Percentiles rank a stretch among this genome's conserved stretches.
Conservation (phyloP, 2,113 vertebrate species). For the Recurvirostra avosetta region DNA sequence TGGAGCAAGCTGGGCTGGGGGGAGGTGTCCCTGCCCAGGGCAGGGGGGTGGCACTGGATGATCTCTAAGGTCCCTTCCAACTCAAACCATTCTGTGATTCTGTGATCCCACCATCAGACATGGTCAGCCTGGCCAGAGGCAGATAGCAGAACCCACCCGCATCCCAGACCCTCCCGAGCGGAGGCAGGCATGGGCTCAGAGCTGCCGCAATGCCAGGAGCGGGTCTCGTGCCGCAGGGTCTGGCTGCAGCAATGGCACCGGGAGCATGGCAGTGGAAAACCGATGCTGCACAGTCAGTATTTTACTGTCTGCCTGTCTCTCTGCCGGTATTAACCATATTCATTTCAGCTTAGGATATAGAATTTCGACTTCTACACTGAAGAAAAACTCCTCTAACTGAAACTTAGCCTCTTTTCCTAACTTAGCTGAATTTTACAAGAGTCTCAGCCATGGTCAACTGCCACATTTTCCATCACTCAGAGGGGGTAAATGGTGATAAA, state of each 20-base stretch:
- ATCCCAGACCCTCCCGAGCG: accelerated
- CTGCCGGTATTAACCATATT: no score
- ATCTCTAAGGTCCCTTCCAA: no score
- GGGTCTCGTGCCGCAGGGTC: not conserved
- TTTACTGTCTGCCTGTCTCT: not conserved
- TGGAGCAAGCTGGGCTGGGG: no score
- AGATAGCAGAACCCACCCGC: not conserved
- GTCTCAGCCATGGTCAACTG: not conserved
- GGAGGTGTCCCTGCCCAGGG: no score
- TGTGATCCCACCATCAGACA: not conserved
- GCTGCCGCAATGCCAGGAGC: accelerated
- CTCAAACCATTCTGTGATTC: no score
- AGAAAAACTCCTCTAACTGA: not conserved
- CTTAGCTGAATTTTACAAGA: not conserved
- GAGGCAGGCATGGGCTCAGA: no score
- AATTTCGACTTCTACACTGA: not conserved
- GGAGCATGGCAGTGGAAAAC: accelerated
- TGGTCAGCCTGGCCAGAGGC: not conserved
- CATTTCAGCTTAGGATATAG: not conserved
- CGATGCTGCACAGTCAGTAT: no score
- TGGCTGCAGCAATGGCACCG: not conserved
- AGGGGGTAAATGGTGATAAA: no score
- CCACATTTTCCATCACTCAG: not conserved
- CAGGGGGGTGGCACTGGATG: no score
- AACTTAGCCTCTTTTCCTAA: not conserved